A percentile compares a stretch with the other conserved stretches of the same genome.
These are phyloP conservation scores for Macropus fuliginosus DNA, from an alignment of 2,797 vertebrate species.

Conservation along the genomic window DNA sequence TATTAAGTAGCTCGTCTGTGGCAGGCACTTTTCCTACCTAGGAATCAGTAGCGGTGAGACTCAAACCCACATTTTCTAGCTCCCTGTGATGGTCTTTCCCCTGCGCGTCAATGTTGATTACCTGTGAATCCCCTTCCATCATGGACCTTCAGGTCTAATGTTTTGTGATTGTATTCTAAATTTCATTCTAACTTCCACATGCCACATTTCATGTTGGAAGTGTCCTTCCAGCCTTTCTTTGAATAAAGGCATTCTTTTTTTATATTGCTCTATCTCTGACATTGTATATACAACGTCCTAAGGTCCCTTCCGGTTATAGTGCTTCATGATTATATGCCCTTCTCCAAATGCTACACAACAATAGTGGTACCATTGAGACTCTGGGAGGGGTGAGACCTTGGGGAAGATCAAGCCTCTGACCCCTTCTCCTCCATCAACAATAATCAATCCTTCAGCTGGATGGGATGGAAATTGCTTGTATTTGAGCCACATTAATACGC, in stretches of 20 bases:
- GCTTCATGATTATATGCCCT: not conserved
- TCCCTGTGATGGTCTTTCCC: not conserved
- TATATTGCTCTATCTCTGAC: not conserved
- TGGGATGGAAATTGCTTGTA: constrained; percentile 49
- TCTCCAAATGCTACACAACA: not conserved
- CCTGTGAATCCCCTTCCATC: not conserved
- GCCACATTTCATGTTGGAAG: not conserved
- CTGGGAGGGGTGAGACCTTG: not conserved
- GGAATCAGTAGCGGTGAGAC: not conserved
- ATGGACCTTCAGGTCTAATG: not conserved
- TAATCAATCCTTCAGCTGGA: not conserved
- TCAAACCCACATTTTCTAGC: not conserved
- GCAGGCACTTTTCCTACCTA: not conserved
- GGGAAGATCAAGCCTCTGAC: not conserved
- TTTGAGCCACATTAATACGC: constrained; percentile 44
- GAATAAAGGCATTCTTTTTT: not conserved
- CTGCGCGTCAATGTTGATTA: not conserved
- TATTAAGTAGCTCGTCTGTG: not conserved
- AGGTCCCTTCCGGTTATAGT: not conserved
- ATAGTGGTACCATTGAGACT: not conserved
- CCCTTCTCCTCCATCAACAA: not conserved
- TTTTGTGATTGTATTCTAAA: not conserved
- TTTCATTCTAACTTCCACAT: not conserved
- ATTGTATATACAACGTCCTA: not conserved
- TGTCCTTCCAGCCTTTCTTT: not conserved